Evolutionary conservation across 2,113 vertebrate genomes (phyloP).

Genomic region (Telmatochromis sp.): DNA sequence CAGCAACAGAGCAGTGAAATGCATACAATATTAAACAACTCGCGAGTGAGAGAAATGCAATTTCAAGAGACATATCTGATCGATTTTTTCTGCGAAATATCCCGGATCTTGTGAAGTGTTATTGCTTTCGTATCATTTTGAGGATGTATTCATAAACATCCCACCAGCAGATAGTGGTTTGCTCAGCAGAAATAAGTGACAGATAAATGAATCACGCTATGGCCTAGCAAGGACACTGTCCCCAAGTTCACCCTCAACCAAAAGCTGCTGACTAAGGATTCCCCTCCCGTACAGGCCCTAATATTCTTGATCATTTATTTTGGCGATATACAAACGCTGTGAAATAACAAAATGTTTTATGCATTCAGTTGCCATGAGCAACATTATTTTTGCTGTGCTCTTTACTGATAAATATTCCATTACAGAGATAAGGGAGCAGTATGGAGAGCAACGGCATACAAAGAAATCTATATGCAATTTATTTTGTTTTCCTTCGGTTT

Average conservation of each 20-base stretch:
- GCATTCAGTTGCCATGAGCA: conserved; percentile 33
- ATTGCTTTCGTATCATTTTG: conserved; percentile 55
- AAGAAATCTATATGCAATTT: conserved; percentile 44
- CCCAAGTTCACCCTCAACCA: conserved; percentile 1
- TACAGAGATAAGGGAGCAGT: conserved; percentile 50
- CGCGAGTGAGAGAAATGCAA: conserved; percentile 36
- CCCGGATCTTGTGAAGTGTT: conserved; percentile 41
- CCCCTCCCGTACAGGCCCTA: background rate
- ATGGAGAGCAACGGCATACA: conserved; percentile 11
- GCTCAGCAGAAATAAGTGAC: conserved; percentile 49
- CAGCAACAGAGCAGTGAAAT: background rate
- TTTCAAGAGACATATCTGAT: conserved; percentile 33
- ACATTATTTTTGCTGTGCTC: conserved; percentile 4
- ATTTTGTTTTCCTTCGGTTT: background rate
- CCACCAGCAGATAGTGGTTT: conserved; percentile 1
- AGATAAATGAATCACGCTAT: conserved; percentile 39
- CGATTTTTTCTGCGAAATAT: conserved; percentile 30
- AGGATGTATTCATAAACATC: conserved; percentile 51
- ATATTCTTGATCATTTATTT: conserved; percentile 41
- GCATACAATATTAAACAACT: conserved; percentile 32
- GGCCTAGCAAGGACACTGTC: conserved; percentile 7
- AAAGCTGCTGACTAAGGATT: conserved; percentile 41
- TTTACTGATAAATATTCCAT: conserved; percentile 64
- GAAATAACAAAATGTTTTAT: conserved; percentile 46
- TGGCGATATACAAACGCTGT: conserved; percentile 17